Percentiles rank a stretch among this genome's conserved stretches.
phyloP scores from a whole-genome alignment of 2,888 invertebrate genomes.

The Penaeus monodon region DNA sequence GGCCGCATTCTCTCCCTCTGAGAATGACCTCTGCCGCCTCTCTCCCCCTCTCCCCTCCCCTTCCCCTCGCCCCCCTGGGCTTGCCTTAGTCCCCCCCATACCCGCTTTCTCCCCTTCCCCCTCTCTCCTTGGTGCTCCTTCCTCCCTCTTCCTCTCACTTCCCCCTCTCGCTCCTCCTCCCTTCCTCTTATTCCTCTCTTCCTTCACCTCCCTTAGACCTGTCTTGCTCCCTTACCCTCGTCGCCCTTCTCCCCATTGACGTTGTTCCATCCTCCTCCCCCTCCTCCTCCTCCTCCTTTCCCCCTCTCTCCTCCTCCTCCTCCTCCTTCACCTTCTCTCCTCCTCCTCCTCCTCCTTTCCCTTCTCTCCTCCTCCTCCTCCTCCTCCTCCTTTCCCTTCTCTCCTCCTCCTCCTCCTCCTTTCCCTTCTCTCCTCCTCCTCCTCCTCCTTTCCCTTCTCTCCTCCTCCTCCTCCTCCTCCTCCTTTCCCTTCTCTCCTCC shows the following conservation, averaged over 20 bases:
- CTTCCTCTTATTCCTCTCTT: neutral
- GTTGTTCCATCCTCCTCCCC: too few species aligned
- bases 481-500: too few species aligned
- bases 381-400: neutral
- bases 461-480: neutral
- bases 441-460: neutral
- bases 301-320: neutral
- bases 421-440: neutral
- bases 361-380: neutral
- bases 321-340: neutral
- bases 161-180: neutral
- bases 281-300: too few species aligned
- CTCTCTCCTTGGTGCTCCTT: neutral
- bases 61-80: neutral
- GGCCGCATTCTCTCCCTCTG: neutral
- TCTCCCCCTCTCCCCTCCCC: neutral
- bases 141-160: neutral
- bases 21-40: neutral
- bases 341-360: too few species aligned
- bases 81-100: neutral
- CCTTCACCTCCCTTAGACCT: too few species aligned
- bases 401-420: neutral
- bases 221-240: too few species aligned
- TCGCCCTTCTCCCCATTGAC: too few species aligned
- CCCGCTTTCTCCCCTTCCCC: neutral